These are phyloP conservation scores for Hydriomena furcata DNA, from an alignment of 2,888 invertebrate genomes.

Conservation along the genomic window DNA sequence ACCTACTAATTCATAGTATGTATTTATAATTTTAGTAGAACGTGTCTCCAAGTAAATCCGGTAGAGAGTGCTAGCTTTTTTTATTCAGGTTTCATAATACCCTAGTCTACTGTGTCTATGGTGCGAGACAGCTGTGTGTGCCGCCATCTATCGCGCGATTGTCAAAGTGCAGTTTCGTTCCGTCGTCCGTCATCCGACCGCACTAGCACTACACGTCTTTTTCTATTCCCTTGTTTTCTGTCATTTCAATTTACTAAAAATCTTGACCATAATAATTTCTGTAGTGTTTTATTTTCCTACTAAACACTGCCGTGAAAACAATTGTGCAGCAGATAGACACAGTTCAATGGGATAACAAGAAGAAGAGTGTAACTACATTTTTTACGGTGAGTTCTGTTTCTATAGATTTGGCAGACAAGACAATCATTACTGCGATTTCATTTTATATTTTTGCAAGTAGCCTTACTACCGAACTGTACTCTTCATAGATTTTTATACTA, in stretches of 20 bases:
- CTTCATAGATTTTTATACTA: background rate
- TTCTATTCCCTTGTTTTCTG: slow-evolving; percentile 75
- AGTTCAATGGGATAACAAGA: slow-evolving; percentile 20
- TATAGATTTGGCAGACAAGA: slow-evolving; percentile 45
- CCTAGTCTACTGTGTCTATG: slow-evolving; percentile 54
- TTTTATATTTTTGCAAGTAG: slow-evolving; percentile 42
- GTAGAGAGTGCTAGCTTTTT: no score
- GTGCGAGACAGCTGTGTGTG: slow-evolving; percentile 24
- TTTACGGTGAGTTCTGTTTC: slow-evolving; percentile 31
- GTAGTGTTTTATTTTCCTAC: slow-evolving; percentile 49
- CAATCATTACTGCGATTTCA: slow-evolving; percentile 55
- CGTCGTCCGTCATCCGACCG: slow-evolving; percentile 53
- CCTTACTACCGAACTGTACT: background rate
- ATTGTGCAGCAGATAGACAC: slow-evolving; percentile 52
- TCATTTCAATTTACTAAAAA: slow-evolving; percentile 51
- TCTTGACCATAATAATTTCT: slow-evolving; percentile 60
- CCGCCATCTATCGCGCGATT: slow-evolving; percentile 63
- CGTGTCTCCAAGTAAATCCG: no score
- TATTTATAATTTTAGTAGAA: no score
- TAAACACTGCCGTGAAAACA: slow-evolving; percentile 51
- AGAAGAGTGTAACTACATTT: slow-evolving; percentile 8
- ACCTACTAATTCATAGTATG: no score
- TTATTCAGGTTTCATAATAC: slow-evolving; percentile 44
- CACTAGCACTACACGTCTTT: slow-evolving; percentile 67
- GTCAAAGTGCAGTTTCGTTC: slow-evolving; percentile 31